phyloP scores from a whole-genome alignment of 2,797 vertebrate genomes.

The Siniperca obscura region DNA sequence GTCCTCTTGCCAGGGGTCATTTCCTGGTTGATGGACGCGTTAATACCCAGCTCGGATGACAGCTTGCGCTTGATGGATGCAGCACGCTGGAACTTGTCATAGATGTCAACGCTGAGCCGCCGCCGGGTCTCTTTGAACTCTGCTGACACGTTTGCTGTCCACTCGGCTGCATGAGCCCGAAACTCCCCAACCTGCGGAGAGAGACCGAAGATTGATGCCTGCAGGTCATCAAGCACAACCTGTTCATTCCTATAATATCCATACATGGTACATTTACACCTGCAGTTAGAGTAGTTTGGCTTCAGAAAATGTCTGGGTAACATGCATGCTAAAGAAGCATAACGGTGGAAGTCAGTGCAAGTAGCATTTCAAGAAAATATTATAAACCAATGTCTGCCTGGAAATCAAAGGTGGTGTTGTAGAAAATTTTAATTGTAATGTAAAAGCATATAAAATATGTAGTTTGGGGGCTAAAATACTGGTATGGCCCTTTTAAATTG shows the following conservation, averaged over 20 bases:
- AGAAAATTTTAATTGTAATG: not conserved
- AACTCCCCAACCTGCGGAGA: constrained; percentile 94
- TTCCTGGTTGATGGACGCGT: constrained; percentile 85
- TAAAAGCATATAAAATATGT: not conserved
- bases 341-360: not conserved
- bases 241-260: not conserved
- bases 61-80: constrained; percentile 98
- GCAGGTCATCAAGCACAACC: not conserved
- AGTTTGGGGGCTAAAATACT: not conserved
- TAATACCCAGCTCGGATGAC: constrained; percentile 93
- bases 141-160: constrained; percentile 97
- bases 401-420: not conserved
- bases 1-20: constrained; percentile 95
- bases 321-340: not conserved
- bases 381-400: not conserved
- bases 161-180: constrained; percentile 95
- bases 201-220: constrained; percentile 14
- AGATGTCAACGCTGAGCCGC: constrained; percentile 96
- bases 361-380: not conserved
- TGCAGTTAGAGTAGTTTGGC: not conserved
- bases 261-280: not conserved
- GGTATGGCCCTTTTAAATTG: not conserved
- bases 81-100: constrained; percentile 97
- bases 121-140: constrained; percentile 98
- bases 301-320: not conserved